phyloP scores from a whole-genome alignment of 2,888 invertebrate genomes.

The Lutraria lutraria region DNA sequence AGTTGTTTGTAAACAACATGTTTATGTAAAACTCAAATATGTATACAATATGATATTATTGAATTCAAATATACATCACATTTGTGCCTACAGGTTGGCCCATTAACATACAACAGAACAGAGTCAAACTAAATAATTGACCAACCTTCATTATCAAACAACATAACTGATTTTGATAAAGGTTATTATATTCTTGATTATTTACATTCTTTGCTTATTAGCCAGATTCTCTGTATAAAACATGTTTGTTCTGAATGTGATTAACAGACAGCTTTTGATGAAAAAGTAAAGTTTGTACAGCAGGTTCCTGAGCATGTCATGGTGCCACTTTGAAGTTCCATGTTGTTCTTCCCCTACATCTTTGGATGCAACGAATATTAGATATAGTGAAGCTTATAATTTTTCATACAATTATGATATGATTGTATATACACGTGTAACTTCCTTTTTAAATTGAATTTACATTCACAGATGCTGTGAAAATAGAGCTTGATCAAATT shows the following conservation, averaged over 20 bases:
- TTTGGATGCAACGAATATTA: neutral
- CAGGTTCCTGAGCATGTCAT: neutral
- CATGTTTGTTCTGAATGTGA: neutral
- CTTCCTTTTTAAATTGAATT: slow-evolving; percentile 19
- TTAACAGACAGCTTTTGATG: neutral
- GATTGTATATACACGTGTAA: slow-evolving; percentile 20
- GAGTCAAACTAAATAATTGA: no score
- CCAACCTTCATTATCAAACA: no score
- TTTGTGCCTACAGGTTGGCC: no score
- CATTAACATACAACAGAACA: no score
- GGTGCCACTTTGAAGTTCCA: neutral
- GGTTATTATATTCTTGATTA: slow-evolving; percentile 6
- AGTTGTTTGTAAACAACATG: no score
- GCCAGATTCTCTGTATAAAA: neutral
- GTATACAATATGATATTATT: no score
- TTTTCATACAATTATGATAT: slow-evolving; percentile 13
- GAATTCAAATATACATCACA: no score
- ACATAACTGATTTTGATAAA: neutral
- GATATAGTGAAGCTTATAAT: neutral
- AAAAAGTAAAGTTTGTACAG: neutral
- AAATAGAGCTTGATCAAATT: slow-evolving; percentile 19
- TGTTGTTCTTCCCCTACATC: neutral
- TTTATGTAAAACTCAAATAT: no score
- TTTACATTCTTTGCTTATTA: neutral
- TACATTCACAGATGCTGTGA: slow-evolving; percentile 15